These are phyloP conservation scores for Sula dactylatra DNA, from an alignment of 2,113 vertebrate genomes.

Conservation along the genomic window DNA sequence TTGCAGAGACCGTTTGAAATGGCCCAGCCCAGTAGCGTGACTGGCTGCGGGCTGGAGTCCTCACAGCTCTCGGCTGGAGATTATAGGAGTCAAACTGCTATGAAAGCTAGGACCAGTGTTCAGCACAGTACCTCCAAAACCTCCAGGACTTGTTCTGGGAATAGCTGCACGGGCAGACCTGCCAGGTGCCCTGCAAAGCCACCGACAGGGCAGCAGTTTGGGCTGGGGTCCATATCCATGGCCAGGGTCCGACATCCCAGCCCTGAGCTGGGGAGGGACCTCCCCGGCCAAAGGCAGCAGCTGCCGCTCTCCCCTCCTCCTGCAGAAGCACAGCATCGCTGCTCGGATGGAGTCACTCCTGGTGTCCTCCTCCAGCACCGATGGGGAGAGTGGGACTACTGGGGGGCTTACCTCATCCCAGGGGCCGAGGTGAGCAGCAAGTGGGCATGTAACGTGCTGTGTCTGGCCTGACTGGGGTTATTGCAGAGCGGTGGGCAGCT, in stretches of 20 bases:
- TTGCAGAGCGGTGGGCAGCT: rapidly evolving
- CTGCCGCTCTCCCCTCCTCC: background rate
- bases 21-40: background rate
- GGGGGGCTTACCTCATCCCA: background rate
- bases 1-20: background rate
- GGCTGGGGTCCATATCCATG: background rate
- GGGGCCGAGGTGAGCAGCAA: rapidly evolving
- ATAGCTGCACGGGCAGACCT: background rate
- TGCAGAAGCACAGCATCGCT: rapidly evolving
- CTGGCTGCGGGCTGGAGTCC: background rate
- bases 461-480: background rate
- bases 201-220: rapidly evolving
- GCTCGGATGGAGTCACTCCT: background rate
- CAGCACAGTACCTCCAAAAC: background rate
- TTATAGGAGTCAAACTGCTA: background rate
- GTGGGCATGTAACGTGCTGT: rapidly evolving
- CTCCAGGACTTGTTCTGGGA: background rate
- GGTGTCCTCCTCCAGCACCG: rapidly evolving
- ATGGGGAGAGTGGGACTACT: rapidly evolving
- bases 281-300: background rate
- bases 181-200: background rate
- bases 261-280: background rate
- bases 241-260: background rate
- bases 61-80: background rate
- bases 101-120: background rate